Evolutionary conservation across 2,113 vertebrate species (phyloP).

Genomic region (Passer domesticus): DNA sequence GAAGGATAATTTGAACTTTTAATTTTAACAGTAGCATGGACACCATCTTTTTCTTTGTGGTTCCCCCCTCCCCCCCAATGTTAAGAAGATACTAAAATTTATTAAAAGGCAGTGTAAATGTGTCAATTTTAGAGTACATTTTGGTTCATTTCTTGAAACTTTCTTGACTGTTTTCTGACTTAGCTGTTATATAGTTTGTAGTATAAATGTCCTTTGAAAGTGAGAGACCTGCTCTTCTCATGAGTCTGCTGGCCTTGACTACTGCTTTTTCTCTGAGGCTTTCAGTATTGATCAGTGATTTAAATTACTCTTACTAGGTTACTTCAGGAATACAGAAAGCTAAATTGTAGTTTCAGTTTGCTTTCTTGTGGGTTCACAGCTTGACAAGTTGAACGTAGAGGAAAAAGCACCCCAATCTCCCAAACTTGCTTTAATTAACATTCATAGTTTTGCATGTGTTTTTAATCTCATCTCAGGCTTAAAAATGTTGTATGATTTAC

Average conservation of each 20-base stretch:
- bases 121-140: background rate
- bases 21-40: background rate
- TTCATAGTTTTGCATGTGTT: background rate
- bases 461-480: background rate
- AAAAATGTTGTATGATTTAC: background rate
- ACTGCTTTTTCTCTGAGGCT: background rate
- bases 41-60: background rate
- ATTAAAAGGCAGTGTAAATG: background rate
- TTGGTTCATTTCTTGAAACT: background rate
- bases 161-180: background rate
- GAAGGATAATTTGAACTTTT: background rate
- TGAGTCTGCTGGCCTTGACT: background rate
- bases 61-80: fast-evolving
- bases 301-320: background rate
- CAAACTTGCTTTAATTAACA: background rate
- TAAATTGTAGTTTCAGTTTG: background rate
- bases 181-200: background rate
- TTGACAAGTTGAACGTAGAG: background rate
- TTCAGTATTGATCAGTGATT: background rate
- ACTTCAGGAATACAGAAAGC: background rate
- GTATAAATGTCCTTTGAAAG: background rate
- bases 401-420: background rate
- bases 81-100: background rate
- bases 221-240: background rate
- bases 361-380: background rate